Percentiles rank a stretch among this genome's conserved stretches.
phyloP scores from a whole-genome alignment of 2,888 invertebrate species.

The Maniola hyperantus region DNA sequence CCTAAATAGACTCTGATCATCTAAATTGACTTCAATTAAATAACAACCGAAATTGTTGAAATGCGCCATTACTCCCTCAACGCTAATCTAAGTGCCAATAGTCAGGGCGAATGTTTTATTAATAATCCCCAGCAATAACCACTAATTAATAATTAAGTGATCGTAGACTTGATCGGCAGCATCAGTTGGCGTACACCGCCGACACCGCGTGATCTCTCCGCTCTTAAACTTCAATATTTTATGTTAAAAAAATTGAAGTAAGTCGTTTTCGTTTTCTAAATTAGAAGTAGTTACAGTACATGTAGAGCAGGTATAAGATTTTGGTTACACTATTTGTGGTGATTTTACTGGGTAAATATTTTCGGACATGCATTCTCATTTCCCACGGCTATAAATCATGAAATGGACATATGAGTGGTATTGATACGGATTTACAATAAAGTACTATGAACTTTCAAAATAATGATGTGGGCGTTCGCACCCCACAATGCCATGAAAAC shows the following conservation, averaged over 20 bases:
- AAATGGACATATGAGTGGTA: slow-evolving; percentile 69
- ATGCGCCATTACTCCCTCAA: slow-evolving; percentile 82
- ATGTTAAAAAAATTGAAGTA: background rate
- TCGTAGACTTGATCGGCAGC: slow-evolving; percentile 58
- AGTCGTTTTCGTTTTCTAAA: background rate
- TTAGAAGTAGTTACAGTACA: background rate
- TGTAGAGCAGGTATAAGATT: slow-evolving; percentile 4
- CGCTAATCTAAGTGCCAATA: slow-evolving; percentile 83
- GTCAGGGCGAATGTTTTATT: slow-evolving; percentile 81
- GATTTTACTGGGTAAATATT: background rate
- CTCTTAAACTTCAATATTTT: slow-evolving; percentile 37
- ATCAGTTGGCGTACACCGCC: slow-evolving; percentile 59
- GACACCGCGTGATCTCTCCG: slow-evolving; percentile 41
- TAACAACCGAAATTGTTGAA: slow-evolving; percentile 84
- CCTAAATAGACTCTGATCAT: slow-evolving; percentile 84
- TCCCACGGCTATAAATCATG: slow-evolving; percentile 81
- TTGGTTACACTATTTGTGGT: slow-evolving; percentile 1
- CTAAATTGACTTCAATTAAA: slow-evolving; percentile 84
- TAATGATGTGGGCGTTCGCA: slow-evolving; percentile 80
- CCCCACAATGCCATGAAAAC: slow-evolving; percentile 67
- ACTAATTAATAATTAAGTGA: slow-evolving; percentile 80
- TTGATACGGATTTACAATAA: slow-evolving; percentile 78
- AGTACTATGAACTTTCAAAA: slow-evolving; percentile 71
- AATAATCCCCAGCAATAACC: slow-evolving; percentile 75
- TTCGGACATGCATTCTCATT: slow-evolving; percentile 62